Conservation (phyloP, 2,113 vertebrate species). For the Cervus canadensis region DNA sequence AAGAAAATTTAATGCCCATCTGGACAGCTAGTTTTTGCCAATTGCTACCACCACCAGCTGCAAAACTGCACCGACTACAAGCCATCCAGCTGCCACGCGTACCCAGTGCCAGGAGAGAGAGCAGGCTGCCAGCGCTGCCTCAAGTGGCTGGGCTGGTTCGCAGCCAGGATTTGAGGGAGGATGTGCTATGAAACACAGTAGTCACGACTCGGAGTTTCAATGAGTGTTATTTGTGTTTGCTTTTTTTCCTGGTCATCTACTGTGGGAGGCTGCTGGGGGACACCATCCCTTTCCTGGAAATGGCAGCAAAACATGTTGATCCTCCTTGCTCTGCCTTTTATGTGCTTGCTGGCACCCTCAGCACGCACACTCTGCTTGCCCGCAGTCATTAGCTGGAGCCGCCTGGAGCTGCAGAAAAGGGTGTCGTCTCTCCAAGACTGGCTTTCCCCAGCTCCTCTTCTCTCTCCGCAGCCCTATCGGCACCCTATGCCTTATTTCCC, state of each 20-base stretch:
- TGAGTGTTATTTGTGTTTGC: constrained; percentile 29
- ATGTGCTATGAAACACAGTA: constrained; percentile 52
- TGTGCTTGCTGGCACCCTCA: constrained; percentile 45
- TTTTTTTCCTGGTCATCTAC: constrained; percentile 35
- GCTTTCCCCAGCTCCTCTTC: constrained; percentile 15
- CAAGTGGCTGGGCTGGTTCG: constrained; percentile 58
- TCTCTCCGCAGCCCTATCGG: background rate
- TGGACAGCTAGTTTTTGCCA: constrained; percentile 79
- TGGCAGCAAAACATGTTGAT: constrained; percentile 34
- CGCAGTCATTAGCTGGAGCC: constrained; percentile 13
- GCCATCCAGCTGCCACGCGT: constrained; percentile 74
- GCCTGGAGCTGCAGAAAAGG: constrained; percentile 34
- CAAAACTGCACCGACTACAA: constrained; percentile 77
- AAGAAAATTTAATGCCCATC: constrained; percentile 81
- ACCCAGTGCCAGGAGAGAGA: constrained; percentile 68
- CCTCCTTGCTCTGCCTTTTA: constrained; percentile 61
- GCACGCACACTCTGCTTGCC: constrained; percentile 38
- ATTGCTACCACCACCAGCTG: constrained; percentile 79
- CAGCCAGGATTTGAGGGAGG: constrained; percentile 49
- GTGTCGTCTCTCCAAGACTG: constrained; percentile 46
- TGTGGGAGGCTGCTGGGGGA: constrained; percentile 62
- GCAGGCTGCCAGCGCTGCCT: constrained; percentile 64
- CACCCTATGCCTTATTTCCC: background rate
- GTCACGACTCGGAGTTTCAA: constrained; percentile 42
- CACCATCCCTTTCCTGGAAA: constrained; percentile 63